Conservation (phyloP, 1,140 invertebrate species). For the Leptestheria dahalacensis region DNA sequence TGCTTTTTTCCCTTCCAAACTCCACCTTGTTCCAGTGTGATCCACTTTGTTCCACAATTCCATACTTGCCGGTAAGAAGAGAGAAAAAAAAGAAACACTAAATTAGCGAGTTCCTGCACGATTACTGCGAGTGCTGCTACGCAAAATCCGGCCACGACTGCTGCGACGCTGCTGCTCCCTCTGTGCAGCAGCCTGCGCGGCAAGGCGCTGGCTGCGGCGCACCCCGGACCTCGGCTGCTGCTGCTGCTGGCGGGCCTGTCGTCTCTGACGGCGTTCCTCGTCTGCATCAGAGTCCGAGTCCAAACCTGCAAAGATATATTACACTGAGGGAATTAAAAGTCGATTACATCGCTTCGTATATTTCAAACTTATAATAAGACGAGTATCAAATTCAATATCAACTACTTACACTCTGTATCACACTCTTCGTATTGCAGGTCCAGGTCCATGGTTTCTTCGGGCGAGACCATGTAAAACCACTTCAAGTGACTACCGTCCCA, state of each 20-base stretch:
- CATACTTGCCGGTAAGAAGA: too few relatives aligned
- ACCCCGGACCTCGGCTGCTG: background rate
- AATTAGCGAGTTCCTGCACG: background rate
- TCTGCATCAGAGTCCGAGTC: background rate
- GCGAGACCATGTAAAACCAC: background rate
- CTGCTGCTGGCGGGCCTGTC: background rate
- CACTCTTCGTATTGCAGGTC: slow-evolving; percentile 1
- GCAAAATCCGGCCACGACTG: background rate
- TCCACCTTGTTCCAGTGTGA: background rate
- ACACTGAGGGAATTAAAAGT: background rate
- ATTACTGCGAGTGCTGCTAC: background rate
- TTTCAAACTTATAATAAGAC: too few relatives aligned
- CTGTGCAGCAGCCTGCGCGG: background rate
- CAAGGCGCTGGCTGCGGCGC: background rate
- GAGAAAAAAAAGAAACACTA: too few relatives aligned
- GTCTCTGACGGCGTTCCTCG: background rate
- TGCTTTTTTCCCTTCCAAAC: background rate
- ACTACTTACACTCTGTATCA: background rate
- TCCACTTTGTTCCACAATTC: too few relatives aligned
- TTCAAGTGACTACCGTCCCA: slow-evolving; percentile 13
- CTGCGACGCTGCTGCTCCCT: background rate
- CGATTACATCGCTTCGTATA: too few relatives aligned
- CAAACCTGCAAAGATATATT: background rate
- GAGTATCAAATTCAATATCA: too few relatives aligned
- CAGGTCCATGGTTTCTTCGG: slow-evolving; percentile 8